These are phyloP conservation scores for Geotrupes spiniger DNA, from an alignment of 2,888 invertebrate species.

Conservation along the genomic window DNA sequence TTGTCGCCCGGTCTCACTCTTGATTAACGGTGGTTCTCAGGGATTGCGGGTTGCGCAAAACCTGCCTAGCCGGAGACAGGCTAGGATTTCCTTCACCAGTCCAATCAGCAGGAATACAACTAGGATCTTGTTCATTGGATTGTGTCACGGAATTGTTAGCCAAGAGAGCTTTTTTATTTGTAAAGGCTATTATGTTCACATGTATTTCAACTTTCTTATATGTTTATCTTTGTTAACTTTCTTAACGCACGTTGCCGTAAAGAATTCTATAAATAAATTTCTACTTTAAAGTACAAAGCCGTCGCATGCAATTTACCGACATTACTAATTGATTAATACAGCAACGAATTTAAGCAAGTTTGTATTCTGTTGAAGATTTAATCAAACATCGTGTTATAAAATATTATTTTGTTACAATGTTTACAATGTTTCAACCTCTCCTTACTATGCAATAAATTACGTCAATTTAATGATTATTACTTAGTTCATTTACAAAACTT, in stretches of 20 bases:
- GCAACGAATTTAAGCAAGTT: too few relatives aligned
- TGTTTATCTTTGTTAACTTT: constrained; percentile 3
- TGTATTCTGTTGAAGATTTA: too few relatives aligned
- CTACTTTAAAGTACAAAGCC: too few relatives aligned
- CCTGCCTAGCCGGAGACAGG: constrained; percentile 30
- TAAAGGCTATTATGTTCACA: constrained; percentile 26
- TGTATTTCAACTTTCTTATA: constrained; percentile 9
- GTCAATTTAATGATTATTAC: too few relatives aligned
- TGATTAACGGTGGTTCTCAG: constrained; percentile 20
- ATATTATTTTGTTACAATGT: too few relatives aligned
- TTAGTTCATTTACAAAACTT: too few relatives aligned
- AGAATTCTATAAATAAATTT: not conserved
- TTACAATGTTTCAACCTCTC: too few relatives aligned
- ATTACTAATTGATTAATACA: too few relatives aligned
- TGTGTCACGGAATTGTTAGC: constrained; percentile 35
- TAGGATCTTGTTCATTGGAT: constrained; percentile 34
- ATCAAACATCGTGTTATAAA: too few relatives aligned
- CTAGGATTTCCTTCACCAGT: constrained; percentile 34
- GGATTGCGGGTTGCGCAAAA: constrained; percentile 33
- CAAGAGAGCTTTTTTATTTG: constrained; percentile 28
- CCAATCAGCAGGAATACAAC: constrained; percentile 37
- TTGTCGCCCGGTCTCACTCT: constrained; percentile 19
- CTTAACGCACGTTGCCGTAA: constrained; percentile 1
- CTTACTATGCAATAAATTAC: too few relatives aligned
- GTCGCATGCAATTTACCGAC: too few relatives aligned